Conservation (phyloP, 1,140 invertebrate species). For the Temnothorax longispinosus region DNA sequence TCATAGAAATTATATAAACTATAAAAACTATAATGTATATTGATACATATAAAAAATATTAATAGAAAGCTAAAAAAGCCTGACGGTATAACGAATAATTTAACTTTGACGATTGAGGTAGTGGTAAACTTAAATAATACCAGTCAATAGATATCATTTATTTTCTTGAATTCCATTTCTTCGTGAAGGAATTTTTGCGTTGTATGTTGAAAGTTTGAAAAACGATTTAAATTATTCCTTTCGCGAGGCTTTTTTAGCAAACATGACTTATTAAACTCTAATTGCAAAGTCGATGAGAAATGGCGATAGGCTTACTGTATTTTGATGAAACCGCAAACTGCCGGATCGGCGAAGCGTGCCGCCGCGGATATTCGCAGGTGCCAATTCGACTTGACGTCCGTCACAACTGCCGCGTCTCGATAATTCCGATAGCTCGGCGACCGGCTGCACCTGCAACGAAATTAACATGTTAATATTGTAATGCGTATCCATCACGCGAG, state of each 20-base stretch:
- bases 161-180: neutral
- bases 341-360: conserved; percentile 93
- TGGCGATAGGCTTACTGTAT: conserved; percentile 86
- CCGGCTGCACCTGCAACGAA: conserved; percentile 91
- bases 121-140: neutral
- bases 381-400: conserved; percentile 89
- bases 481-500: conserved; percentile 20
- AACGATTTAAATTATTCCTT: neutral
- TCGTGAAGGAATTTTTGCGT: neutral
- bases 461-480: conserved; percentile 30
- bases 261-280: neutral
- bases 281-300: neutral
- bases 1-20: neutral
- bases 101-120: neutral
- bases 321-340: conserved; percentile 90
- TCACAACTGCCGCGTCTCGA: conserved; percentile 89
- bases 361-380: conserved; percentile 89
- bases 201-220: neutral
- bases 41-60: too few relatives aligned
- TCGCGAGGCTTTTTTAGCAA: too few relatives aligned
- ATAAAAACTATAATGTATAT: neutral
- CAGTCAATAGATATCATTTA: neutral
- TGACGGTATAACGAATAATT: neutral
- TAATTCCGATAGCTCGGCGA: conserved; percentile 94
- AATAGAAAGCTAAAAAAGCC: neutral